phyloP scores from a whole-genome alignment of 2,888 invertebrate genomes.

The Dendrolimus pini region DNA sequence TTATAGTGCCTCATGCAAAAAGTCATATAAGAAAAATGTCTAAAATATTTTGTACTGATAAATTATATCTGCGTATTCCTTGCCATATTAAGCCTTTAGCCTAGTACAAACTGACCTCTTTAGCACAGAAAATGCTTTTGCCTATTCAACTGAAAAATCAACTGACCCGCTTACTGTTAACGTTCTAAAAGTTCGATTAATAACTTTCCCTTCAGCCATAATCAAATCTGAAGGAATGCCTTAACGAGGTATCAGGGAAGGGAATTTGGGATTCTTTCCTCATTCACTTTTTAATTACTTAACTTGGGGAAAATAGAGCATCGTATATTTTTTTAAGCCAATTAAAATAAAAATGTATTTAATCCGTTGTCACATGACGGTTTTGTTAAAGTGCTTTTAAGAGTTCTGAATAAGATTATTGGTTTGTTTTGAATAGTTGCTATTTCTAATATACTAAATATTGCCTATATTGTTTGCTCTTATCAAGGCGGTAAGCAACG shows the following conservation, averaged over 20 bases:
- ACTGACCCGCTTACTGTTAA: constrained; percentile 7
- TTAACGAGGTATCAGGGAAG: constrained; percentile 31
- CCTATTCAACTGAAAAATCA: constrained; percentile 3
- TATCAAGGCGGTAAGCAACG: too few relatives aligned
- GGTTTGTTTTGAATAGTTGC: too few relatives aligned
- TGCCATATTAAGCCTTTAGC: too few relatives aligned
- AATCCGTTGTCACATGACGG: too few relatives aligned
- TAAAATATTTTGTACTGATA: too few relatives aligned
- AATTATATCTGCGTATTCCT: too few relatives aligned
- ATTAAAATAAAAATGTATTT: not conserved
- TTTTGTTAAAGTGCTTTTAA: too few relatives aligned
- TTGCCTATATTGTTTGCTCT: too few relatives aligned
- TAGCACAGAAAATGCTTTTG: not conserved
- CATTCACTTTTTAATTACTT: constrained; percentile 47
- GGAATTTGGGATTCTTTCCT: constrained; percentile 25
- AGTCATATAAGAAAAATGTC: too few relatives aligned
- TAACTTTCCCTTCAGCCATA: constrained; percentile 39
- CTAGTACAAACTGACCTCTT: not conserved
- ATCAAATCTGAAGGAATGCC: constrained; percentile 44
- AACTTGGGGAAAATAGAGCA: constrained; percentile 31
- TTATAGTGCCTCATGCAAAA: too few relatives aligned
- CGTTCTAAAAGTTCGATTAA: constrained; percentile 51
- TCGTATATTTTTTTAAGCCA: constrained; percentile 1
- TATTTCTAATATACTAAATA: too few relatives aligned
- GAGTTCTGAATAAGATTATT: too few relatives aligned